phyloP scores from a whole-genome alignment of 2,113 vertebrate species.

The Dryoscopus gambensis region DNA sequence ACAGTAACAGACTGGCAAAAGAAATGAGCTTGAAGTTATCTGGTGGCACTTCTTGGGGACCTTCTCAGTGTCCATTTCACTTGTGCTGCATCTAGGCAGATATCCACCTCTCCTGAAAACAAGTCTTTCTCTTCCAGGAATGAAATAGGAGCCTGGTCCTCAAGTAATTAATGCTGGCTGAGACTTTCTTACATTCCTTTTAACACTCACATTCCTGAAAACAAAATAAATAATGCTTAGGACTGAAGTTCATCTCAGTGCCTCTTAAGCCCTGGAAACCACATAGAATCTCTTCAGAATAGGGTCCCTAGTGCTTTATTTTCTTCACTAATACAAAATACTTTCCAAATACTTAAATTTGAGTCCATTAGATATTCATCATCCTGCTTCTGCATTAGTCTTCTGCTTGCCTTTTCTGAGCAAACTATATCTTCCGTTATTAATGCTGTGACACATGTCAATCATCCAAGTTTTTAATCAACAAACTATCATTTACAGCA shows the following conservation, averaged over 20 bases:
- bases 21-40: neutral
- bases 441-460: neutral
- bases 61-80: neutral
- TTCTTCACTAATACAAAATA: neutral
- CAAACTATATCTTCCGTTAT: neutral
- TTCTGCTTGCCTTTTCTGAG: neutral
- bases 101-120: neutral
- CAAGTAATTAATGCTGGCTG: neutral
- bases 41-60: neutral
- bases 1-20: neutral
- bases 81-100: neutral
- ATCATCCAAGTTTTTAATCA: neutral
- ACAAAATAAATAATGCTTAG: neutral
- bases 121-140: neutral
- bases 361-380: neutral
- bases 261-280: neutral
- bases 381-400: neutral
- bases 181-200: neutral
- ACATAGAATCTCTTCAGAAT: neutral
- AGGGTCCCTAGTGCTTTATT: neutral
- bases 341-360: neutral
- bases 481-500: neutral
- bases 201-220: neutral
- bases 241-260: neutral
- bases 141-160: neutral